phyloP scores from a whole-genome alignment of 2,797 vertebrate species.

The Sebastes matsubarae region DNA sequence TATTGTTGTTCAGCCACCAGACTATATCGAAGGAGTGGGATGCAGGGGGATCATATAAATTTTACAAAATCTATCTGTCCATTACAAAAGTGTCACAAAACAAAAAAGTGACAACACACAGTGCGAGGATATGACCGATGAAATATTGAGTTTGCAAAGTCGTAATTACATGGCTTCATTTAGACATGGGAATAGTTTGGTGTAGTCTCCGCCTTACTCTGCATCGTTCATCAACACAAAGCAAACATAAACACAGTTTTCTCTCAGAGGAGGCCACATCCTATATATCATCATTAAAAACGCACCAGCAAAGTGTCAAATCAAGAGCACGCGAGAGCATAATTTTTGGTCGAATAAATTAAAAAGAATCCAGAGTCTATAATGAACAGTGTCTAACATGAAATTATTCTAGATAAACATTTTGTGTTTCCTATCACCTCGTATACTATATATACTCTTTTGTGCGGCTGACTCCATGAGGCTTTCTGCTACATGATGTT shows the following conservation, averaged over 20 bases:
- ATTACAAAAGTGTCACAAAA: slow-evolving; percentile 58
- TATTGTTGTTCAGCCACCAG: slow-evolving; percentile 46
- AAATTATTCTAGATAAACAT: slow-evolving; percentile 43
- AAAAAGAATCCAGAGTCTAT: slow-evolving; percentile 24
- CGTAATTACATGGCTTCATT: slow-evolving; percentile 77
- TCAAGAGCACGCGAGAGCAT: slow-evolving; percentile 62
- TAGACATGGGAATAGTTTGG: slow-evolving; percentile 71
- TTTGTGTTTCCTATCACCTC: slow-evolving; percentile 23
- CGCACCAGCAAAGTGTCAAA: slow-evolving; percentile 62
- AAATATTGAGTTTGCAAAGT: slow-evolving; percentile 64
- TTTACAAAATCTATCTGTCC: slow-evolving; percentile 48
- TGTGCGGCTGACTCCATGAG: slow-evolving; percentile 24
- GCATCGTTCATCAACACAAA: slow-evolving; percentile 61
- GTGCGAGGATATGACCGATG: slow-evolving; percentile 58
- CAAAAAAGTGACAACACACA: slow-evolving; percentile 61
- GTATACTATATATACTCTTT: slow-evolving; percentile 14
- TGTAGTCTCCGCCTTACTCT: slow-evolving; percentile 45
- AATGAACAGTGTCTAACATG: slow-evolving; percentile 29
- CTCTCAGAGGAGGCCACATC: slow-evolving; percentile 62
- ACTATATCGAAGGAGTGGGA: slow-evolving; percentile 30
- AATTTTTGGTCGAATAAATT: slow-evolving; percentile 61
- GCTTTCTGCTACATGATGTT: slow-evolving; percentile 42
- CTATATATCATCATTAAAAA: slow-evolving; percentile 70
- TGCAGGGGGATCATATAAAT: slow-evolving; percentile 23
- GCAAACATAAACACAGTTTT: slow-evolving; percentile 71